Evolutionary conservation across 2,797 vertebrate genomes (phyloP).

Genomic region (Chiroxiphia lanceolata): DNA sequence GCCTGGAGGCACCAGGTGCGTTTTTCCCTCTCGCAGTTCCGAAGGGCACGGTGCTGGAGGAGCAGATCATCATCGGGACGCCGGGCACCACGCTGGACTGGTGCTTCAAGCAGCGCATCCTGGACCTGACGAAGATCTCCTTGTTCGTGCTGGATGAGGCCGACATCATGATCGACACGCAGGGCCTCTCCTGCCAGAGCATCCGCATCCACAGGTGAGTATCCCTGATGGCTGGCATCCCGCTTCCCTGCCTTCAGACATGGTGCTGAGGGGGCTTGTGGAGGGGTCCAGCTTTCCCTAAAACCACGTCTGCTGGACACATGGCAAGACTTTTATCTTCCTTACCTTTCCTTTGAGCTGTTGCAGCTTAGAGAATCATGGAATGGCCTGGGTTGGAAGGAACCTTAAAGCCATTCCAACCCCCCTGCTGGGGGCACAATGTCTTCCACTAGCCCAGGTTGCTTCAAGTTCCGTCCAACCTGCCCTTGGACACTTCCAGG

Average conservation of each 20-base stretch:
- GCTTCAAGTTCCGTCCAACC: background rate
- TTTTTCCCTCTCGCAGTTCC: background rate
- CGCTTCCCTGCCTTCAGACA: background rate
- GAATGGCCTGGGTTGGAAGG: background rate
- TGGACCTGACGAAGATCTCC: slow-evolving; percentile 65
- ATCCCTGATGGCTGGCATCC: rapidly evolving
- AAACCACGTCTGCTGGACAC: rapidly evolving
- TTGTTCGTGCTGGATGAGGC: slow-evolving; percentile 81
- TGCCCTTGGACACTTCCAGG: background rate
- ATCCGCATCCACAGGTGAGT: slow-evolving; percentile 76
- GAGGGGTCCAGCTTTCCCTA: background rate
- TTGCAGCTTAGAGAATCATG: background rate
- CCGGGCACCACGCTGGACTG: slow-evolving; percentile 78
- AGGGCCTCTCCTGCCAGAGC: slow-evolving; percentile 77
- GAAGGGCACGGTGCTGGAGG: slow-evolving; percentile 7
- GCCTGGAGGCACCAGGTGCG: too few species aligned
- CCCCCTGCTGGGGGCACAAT: too few species aligned
- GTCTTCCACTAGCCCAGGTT: background rate
- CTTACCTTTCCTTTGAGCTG: background rate
- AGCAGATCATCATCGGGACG: slow-evolving; percentile 79
- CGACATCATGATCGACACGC: slow-evolving; percentile 77
- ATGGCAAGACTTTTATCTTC: rapidly evolving
- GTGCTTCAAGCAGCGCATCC: slow-evolving; percentile 74
- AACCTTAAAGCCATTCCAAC: background rate
- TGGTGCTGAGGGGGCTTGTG: background rate